Conservation (phyloP, 1,140 invertebrate species). For the Scaptomyza hsui region DNA sequence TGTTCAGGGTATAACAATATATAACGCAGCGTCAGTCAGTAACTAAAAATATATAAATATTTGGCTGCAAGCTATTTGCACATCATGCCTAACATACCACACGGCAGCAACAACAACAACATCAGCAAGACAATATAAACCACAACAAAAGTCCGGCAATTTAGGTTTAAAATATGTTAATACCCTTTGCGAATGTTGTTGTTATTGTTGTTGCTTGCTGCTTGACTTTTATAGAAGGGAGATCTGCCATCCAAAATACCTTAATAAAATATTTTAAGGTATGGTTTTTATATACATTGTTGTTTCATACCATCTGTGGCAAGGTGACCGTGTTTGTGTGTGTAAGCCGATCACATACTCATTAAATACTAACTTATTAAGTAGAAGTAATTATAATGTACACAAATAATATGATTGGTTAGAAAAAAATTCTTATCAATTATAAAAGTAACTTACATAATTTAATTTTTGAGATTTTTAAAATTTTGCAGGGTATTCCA, state of each 20-base stretch:
- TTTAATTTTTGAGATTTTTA: neutral
- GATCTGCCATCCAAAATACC: slow-evolving; percentile 45
- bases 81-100: slow-evolving; percentile 68
- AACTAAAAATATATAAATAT: slow-evolving; percentile 54
- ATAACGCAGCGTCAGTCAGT: slow-evolving; percentile 18
- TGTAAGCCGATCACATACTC: too few species aligned
- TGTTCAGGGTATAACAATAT: too few species aligned
- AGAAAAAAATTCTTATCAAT: neutral
- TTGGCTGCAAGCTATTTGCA: slow-evolving; percentile 72
- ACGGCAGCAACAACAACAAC: slow-evolving; percentile 38
- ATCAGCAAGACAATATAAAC: slow-evolving; percentile 43
- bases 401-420: neutral
- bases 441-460: too few species aligned
- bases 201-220: slow-evolving; percentile 52
- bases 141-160: slow-evolving; percentile 60
- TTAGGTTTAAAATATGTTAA: slow-evolving; percentile 79
- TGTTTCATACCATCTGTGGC: slow-evolving; percentile 28
- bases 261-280: slow-evolving; percentile 72
- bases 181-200: slow-evolving; percentile 55
- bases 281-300: slow-evolving; percentile 43
- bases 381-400: too few species aligned
- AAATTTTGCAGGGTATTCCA: slow-evolving; percentile 1
- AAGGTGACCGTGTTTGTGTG: neutral
- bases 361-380: too few species aligned
- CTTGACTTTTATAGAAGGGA: too few species aligned